These are phyloP conservation scores for Eilema caniola DNA, from an alignment of 2,888 invertebrate species.

Conservation along the genomic window DNA sequence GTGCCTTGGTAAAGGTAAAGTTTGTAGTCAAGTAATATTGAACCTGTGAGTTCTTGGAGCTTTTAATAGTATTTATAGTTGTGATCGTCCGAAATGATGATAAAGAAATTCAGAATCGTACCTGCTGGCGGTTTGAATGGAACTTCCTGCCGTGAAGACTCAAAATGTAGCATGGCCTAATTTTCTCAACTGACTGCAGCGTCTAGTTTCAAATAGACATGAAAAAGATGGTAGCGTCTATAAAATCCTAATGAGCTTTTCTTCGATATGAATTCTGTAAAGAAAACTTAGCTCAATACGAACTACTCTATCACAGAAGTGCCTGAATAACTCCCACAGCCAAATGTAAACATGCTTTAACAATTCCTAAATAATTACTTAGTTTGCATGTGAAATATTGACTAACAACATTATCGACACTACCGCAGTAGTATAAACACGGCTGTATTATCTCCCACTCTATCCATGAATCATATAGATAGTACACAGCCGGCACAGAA, in stretches of 20 bases:
- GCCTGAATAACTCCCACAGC: neutral
- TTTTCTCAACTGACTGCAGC: too few relatives aligned
- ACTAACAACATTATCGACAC: neutral
- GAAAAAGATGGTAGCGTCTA: too few relatives aligned
- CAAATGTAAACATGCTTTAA: neutral
- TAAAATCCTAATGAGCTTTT: too few relatives aligned
- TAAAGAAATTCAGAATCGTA: too few relatives aligned
- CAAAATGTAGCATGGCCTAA: too few relatives aligned
- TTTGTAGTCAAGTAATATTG: too few relatives aligned
- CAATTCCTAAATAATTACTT: neutral
- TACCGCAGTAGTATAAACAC: slow-evolving; percentile 18
- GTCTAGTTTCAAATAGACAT: too few relatives aligned
- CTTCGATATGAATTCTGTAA: neutral
- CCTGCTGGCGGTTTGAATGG: too few relatives aligned
- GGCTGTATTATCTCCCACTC: slow-evolving; percentile 27
- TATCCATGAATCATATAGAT: slow-evolving; percentile 21
- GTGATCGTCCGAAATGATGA: too few relatives aligned
- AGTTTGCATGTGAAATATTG: neutral
- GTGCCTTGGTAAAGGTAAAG: neutral
- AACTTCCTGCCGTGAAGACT: too few relatives aligned
- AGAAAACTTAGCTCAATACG: neutral
- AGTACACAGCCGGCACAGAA: slow-evolving; percentile 7
- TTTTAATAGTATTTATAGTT: too few relatives aligned
- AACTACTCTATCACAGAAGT: neutral
- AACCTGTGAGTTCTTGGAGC: too few relatives aligned